These are phyloP conservation scores for Lumbricus terrestris DNA, from an alignment of 2,888 invertebrate genomes.

Conservation along the genomic window DNA sequence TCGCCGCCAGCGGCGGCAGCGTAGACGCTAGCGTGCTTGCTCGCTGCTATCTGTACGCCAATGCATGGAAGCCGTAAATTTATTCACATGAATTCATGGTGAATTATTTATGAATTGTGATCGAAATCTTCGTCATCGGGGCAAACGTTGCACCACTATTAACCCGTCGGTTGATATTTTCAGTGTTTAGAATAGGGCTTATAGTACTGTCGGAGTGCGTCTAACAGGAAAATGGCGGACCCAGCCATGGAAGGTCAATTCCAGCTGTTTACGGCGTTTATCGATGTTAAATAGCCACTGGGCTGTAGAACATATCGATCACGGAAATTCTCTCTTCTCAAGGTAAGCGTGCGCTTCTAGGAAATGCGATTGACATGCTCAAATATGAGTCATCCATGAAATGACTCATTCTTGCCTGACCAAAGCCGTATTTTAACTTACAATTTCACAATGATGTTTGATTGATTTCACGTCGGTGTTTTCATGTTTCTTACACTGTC, in stretches of 20 bases:
- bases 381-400: not conserved
- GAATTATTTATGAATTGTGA: conserved; percentile 3
- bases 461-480: not conserved
- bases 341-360: conserved; percentile 3
- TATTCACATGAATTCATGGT: not conserved
- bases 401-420: not conserved
- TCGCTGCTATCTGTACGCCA: not conserved
- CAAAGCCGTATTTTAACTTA: not conserved
- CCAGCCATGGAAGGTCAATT: not conserved
- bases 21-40: not conserved
- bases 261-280: not conserved
- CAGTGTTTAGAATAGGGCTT: not conserved
- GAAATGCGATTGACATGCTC: not conserved
- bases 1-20: not conserved
- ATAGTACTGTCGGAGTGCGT: not conserved
- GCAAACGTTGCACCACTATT: not conserved
- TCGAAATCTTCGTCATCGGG: not conserved
- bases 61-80: conserved; percentile 3
- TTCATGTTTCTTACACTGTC: too few species aligned
- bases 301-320: not conserved
- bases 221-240: not conserved
- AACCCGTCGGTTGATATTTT: not conserved
- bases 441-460: not conserved
- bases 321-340: not conserved
- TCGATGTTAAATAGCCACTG: not conserved